These are phyloP conservation scores for Choreutis nemorana DNA, from an alignment of 2,888 invertebrate species.

Conservation along the genomic window DNA sequence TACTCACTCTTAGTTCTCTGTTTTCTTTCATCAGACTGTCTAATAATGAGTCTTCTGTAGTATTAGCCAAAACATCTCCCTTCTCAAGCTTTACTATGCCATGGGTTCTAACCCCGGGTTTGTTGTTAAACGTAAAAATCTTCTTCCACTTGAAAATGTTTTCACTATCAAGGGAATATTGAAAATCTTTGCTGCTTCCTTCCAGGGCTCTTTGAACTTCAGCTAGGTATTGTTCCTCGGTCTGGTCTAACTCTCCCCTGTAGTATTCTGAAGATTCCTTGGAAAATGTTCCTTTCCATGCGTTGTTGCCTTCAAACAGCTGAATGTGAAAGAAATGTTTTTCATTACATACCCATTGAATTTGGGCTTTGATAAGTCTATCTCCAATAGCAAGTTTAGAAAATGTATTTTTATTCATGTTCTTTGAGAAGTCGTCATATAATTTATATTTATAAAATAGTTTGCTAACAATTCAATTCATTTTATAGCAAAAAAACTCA, in stretches of 20 bases:
- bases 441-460: too few species aligned
- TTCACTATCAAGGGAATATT: background rate
- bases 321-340: slow-evolving; percentile 30
- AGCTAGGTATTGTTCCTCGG: slow-evolving; percentile 22
- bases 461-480: too few species aligned
- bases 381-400: slow-evolving; percentile 23
- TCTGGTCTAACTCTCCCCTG: slow-evolving; percentile 21
- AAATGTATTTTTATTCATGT: slow-evolving; percentile 11
- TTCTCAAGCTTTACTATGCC: slow-evolving; percentile 20
- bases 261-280: slow-evolving; percentile 23
- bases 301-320: slow-evolving; percentile 23
- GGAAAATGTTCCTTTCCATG: slow-evolving; percentile 36
- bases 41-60: slow-evolving; percentile 21
- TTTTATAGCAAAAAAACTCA: background rate
- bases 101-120: too few species aligned
- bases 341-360: slow-evolving; percentile 28
- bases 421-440: too few species aligned
- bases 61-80: slow-evolving; percentile 5
- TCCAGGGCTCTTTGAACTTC: slow-evolving; percentile 13
- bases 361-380: slow-evolving; percentile 23
- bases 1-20: slow-evolving; percentile 15
- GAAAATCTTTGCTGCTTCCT: slow-evolving; percentile 5
- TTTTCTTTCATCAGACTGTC: slow-evolving; percentile 34
- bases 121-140: slow-evolving; percentile 3
- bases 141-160: slow-evolving; percentile 9